Base-by-base conservation (phyloP, 2,797 vertebrate species). In the Anisognathus igniventris region DNA sequence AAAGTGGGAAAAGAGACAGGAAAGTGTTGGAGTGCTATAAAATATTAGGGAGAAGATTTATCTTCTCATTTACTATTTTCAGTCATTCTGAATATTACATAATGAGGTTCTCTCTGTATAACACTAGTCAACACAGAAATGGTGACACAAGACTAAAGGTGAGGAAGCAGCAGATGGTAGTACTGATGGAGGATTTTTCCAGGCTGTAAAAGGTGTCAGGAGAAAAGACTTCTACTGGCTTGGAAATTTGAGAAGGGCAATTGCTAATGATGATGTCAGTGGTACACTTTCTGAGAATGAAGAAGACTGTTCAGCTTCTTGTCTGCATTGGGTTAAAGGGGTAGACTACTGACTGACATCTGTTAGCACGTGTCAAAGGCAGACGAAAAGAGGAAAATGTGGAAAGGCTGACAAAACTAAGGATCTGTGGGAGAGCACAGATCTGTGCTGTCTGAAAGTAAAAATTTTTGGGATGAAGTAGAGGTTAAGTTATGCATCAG, bases 21-120 rank as follows among this genome's bases (percentile, higher is more conserved):
- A 68, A 93, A 73, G 58, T 84, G 44, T 87, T 86, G 58, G 68
- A 88, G 61, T 88, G 45, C 64, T 89, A 23, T 67, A 54, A 92
- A 91, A 76, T 75, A 93, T 88, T 90, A 93, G 44, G 44, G 51
- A 81, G 57, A 92, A 71, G 14, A 76, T 81, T 93, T 78, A 72
- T 90, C 56, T 81, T 93, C 77, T 90, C 31, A 79, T 95, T 88
- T 95, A 20, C 40, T 92, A 64, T 95, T 95, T 96, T 93, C 73
- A 81, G 58, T 72, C 9, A 12, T 79, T 83, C 45, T 30, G 57
- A 60, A 37, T 94, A 82, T 95, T 92, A 87, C 40, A 77, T 87
- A 87, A 80, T 77, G 78, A 95, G 72, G 68, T 87, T 94, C 73
- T 92, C 75, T 89, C 88, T 95, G 39, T 85, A 22, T 94, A 95